A percentile compares a stretch with the other conserved stretches of the same genome.
phyloP scores from a whole-genome alignment of 2,888 invertebrate genomes.

The Cynaeus angustus region DNA sequence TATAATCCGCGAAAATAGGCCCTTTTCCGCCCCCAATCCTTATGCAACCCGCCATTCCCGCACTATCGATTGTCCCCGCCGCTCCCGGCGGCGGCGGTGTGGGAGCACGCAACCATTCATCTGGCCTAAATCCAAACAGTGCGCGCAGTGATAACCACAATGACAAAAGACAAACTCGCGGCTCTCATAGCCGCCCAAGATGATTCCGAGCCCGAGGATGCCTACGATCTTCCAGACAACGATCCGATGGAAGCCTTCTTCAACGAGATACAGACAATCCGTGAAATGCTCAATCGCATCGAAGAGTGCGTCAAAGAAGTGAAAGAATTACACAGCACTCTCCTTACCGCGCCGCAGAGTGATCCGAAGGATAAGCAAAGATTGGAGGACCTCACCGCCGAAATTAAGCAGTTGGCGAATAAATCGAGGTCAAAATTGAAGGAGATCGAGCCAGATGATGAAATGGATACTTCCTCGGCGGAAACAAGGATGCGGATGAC shows the following conservation, averaged over 20 bases:
- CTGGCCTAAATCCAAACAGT: conserved; percentile 15
- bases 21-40: conserved; percentile 2
- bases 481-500: conserved; percentile 15
- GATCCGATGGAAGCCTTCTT: conserved; percentile 25
- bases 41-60: conserved; percentile 16
- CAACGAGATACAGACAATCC: conserved; percentile 17
- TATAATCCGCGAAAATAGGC: not conserved
- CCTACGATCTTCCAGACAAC: conserved; percentile 10
- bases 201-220: conserved; percentile 17
- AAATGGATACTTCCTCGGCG: conserved; percentile 18
- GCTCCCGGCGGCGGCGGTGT: conserved; percentile 15
- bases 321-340: conserved; percentile 10
- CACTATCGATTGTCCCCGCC: conserved; percentile 20
- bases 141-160: conserved; percentile 23
- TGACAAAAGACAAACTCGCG: conserved; percentile 28
- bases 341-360: conserved; percentile 5
- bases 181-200: conserved; percentile 20
- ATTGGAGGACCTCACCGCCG: conserved; percentile 13
- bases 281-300: conserved; percentile 11
- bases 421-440: conserved; percentile 1
- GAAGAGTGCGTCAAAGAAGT: conserved; percentile 15
- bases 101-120: conserved; percentile 19
- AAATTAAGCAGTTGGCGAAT: conserved; percentile 5
- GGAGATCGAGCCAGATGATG: conserved; percentile 12
- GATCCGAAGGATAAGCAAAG: conserved; percentile 1